Evolutionary conservation across 2,797 vertebrate species (phyloP).

Genomic region (Dryobates pubescens): DNA sequence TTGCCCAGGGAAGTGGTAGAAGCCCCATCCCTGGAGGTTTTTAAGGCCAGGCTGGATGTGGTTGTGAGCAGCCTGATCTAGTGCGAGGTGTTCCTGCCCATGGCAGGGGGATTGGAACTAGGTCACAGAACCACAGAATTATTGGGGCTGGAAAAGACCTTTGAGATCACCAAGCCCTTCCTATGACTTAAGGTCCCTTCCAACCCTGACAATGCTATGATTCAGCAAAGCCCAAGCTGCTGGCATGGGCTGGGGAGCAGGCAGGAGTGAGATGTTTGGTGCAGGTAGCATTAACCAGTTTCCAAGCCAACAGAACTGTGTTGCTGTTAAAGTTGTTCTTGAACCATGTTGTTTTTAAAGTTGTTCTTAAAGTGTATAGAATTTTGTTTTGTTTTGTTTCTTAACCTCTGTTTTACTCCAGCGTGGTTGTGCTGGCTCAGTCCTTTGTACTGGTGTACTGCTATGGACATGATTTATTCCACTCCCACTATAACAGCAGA

Average conservation of each 20-base stretch:
- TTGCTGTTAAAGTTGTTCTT: background rate
- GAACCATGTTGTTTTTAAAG: background rate
- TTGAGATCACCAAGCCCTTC: too few relatives aligned
- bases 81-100: too few relatives aligned
- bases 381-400: background rate
- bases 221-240: background rate
- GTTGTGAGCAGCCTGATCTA: too few relatives aligned
- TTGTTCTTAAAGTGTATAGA: background rate
- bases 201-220: too few relatives aligned
- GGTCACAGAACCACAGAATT: too few relatives aligned
- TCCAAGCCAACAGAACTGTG: background rate
- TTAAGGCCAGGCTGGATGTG: too few relatives aligned
- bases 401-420: background rate
- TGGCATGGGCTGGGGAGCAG: rapidly evolving
- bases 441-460: rapidly evolving
- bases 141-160: too few relatives aligned
- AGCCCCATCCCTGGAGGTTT: too few relatives aligned
- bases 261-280: rapidly evolving
- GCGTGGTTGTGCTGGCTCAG: rapidly evolving
- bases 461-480: background rate
- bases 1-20: too few relatives aligned
- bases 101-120: too few relatives aligned
- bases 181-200: too few relatives aligned
- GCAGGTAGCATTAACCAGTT: background rate
- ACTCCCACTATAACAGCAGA: background rate